Base-by-base conservation (phyloP, 2,113 vertebrate genomes). In the Narcine bancroftii region DNA sequence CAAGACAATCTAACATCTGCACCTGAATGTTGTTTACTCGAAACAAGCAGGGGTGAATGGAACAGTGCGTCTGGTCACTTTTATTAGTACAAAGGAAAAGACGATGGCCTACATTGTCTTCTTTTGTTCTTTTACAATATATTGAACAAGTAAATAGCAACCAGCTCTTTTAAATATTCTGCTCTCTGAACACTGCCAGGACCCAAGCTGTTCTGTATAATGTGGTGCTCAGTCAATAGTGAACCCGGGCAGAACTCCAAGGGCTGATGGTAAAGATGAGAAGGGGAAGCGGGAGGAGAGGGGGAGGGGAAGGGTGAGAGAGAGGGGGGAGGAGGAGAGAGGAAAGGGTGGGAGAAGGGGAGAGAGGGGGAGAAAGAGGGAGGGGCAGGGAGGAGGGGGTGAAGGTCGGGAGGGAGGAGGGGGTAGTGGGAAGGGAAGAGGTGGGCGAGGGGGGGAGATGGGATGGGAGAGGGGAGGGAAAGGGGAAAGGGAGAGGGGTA, bases 1-100 rank as follows among this genome's bases (percentile, higher is more conserved):
- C 63, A 66, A 89, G 65, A 21, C 39, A 83, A 83, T 83, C 26
- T 56, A 83, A 83, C 45, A 63, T 89, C 50, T 39, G 85, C 85
- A 89, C 17, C 60, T 15, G 60, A n/a, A 42, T 26, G 36, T n/a
- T 7, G 63, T 65, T 89, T 65, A 65, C 85, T 9, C 36, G 63
- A 56, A 66, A 26, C 1, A 21, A 89, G 60, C 36, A 65, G 56
- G 11, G 39, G 56, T 89, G 85, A 89, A 24, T 42, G 39, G 60
- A 66, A 65, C 21, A 45, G 76, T 79, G 39, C 39, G 42, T 36
- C n/a, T 89, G 85, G 79, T 65, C 26, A 89, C 36, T 21, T 65
- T 65, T 65, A 39, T 89, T 60, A 65, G 60, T 10, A 66, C n/a
- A 89, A 65, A 65, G 24, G 83, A 19, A 66, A 33, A 66, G 17